Evolutionary conservation across 2,888 invertebrate species (phyloP).

Genomic region (Epinotia brunnichana): DNA sequence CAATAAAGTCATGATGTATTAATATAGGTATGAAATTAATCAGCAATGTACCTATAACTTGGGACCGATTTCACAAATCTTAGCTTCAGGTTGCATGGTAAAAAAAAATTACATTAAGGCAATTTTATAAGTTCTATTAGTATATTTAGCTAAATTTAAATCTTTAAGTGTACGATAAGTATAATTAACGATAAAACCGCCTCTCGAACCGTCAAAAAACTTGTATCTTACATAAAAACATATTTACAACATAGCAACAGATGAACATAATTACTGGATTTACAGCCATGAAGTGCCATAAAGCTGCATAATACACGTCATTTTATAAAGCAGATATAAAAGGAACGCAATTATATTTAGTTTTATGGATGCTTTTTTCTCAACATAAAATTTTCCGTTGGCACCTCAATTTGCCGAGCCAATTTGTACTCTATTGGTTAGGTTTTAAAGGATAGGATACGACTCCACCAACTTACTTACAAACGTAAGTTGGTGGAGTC

Average conservation of each 20-base stretch:
- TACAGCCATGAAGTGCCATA: slow-evolving; percentile 17
- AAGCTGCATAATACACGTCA: slow-evolving; percentile 30
- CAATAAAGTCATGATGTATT: too few relatives aligned
- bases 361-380: slow-evolving; percentile 28
- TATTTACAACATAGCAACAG: slow-evolving; percentile 37
- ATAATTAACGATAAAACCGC: background rate
- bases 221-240: slow-evolving; percentile 18
- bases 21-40: too few relatives aligned
- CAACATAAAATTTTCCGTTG: background rate
- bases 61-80: too few relatives aligned
- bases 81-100: too few relatives aligned
- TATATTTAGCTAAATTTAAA: too few relatives aligned
- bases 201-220: background rate
- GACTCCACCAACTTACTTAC: too few relatives aligned
- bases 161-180: too few relatives aligned
- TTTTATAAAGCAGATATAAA: slow-evolving; percentile 42
- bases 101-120: too few relatives aligned
- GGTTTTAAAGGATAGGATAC: background rate
- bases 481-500: slow-evolving; percentile 6
- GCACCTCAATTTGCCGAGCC: background rate
- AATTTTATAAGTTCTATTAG: too few relatives aligned
- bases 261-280: slow-evolving; percentile 38
- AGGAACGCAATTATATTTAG: slow-evolving; percentile 41
- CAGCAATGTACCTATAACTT: too few relatives aligned
- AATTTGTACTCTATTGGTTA: background rate